Conservation (phyloP, 1,140 invertebrate species). For the Drosophila ironensis region DNA sequence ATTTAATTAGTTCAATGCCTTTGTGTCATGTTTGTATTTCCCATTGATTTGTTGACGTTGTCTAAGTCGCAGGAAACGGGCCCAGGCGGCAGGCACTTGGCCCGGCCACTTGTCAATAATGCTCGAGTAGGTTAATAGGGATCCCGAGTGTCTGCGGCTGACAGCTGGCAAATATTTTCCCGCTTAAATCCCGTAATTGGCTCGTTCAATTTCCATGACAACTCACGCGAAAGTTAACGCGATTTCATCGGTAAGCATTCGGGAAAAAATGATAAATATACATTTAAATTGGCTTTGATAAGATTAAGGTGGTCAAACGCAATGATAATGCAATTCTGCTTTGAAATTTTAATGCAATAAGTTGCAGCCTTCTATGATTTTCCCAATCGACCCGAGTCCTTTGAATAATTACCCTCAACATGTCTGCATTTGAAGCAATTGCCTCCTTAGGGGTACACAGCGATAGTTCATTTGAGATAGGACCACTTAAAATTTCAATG, state of each 20-base stretch:
- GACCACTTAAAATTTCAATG: no score
- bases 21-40: slow-evolving; percentile 58
- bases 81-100: slow-evolving; percentile 1
- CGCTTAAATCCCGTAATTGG: slow-evolving; percentile 32
- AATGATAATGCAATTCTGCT: not conserved
- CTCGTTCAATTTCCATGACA: slow-evolving; percentile 6
- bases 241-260: not conserved
- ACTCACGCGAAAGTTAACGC: slow-evolving; percentile 6
- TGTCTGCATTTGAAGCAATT: no score
- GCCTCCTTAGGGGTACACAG: no score
- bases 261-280: not conserved
- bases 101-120: slow-evolving; percentile 13
- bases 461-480: no score
- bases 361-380: no score
- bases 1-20: slow-evolving; percentile 74
- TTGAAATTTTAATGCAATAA: no score
- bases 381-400: no score
- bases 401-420: no score
- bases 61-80: slow-evolving; percentile 25
- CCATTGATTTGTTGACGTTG: slow-evolving; percentile 73
- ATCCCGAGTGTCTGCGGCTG: slow-evolving; percentile 35
- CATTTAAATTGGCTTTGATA: no score
- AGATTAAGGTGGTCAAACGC: no score
- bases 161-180: slow-evolving; percentile 34
- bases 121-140: slow-evolving; percentile 32